phyloP scores from a whole-genome alignment of 2,113 vertebrate species.

The Pithys albifrons region DNA sequence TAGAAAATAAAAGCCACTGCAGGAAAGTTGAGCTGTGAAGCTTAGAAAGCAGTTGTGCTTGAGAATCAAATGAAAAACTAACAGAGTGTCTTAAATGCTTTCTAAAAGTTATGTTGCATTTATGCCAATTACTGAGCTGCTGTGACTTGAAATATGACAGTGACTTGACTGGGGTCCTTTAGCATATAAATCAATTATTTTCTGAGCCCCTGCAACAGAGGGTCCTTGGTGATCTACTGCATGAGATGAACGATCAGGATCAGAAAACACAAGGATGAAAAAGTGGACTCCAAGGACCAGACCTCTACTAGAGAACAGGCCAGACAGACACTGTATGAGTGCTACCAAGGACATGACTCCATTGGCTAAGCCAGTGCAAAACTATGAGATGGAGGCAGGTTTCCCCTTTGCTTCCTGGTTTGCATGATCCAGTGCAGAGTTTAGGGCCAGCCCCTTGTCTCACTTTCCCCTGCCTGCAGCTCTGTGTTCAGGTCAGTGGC shows the following conservation, averaged over 20 bases:
- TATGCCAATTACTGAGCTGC: background rate
- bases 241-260: background rate
- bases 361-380: accelerated
- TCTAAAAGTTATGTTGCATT: background rate
- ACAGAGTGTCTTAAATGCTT: background rate
- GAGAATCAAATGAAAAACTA: background rate
- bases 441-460: background rate
- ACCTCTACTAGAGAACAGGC: background rate
- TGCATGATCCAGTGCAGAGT: background rate
- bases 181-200: background rate
- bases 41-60: background rate
- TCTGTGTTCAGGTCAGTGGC: background rate
- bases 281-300: background rate
- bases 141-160: background rate
- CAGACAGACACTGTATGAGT: background rate
- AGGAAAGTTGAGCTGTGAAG: background rate
- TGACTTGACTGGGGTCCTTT: background rate
- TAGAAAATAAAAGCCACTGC: background rate
- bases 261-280: background rate
- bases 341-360: background rate
- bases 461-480: background rate
- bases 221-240: background rate
- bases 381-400: background rate
- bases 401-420: background rate
- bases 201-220: background rate